Conservation (phyloP, 2,888 invertebrate genomes). For the Andrena praecox region DNA sequence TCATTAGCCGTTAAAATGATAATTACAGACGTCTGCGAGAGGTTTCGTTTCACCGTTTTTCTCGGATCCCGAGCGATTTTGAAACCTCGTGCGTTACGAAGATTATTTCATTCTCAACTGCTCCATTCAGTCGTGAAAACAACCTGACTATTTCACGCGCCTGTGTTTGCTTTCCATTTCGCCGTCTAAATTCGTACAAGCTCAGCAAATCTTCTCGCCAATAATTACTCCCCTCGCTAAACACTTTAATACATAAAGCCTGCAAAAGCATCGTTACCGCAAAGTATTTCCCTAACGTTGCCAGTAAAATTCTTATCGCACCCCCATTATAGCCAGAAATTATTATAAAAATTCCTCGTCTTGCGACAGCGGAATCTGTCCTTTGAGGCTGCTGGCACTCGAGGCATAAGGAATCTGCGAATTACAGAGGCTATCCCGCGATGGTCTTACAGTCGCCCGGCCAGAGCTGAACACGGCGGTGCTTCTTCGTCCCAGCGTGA, state of each 20-base stretch:
- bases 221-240: not conserved
- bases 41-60: constrained; percentile 26
- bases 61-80: not conserved
- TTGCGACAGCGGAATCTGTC: no score
- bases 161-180: no score
- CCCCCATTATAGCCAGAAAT: no score
- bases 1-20: constrained; percentile 47
- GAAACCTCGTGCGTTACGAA: not conserved
- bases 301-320: no score
- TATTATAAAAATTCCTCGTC: no score
- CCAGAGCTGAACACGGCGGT: not conserved
- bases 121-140: no score
- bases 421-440: not conserved
- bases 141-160: no score
- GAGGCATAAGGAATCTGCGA: not conserved
- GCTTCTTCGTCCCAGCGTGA: not conserved
- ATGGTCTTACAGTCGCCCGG: not conserved
- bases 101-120: no score
- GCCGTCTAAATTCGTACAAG: no score
- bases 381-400: no score
- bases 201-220: not conserved
- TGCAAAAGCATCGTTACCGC: not conserved
- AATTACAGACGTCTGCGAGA: constrained; percentile 12
- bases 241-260: not conserved
- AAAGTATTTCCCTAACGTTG: no score